phyloP scores from a whole-genome alignment of 2,113 vertebrate species.

The Hippocampus mohnikei region DNA sequence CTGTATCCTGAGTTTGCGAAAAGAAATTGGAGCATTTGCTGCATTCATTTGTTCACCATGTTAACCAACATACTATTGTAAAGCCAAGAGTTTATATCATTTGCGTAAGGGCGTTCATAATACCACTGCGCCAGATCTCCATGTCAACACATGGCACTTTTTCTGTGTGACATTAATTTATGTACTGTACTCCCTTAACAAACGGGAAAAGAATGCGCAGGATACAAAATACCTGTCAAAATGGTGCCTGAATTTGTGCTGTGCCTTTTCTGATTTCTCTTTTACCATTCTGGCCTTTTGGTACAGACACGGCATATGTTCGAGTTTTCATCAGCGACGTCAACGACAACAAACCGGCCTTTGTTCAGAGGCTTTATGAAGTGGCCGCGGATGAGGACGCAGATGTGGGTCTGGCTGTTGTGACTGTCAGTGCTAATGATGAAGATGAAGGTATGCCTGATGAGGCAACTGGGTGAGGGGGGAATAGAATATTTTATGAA shows the following conservation, averaged over 20 bases:
- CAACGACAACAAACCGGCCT: conserved; percentile 87
- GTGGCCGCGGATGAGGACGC: conserved; percentile 81
- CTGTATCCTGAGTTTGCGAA: neutral
- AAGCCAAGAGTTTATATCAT: conserved; percentile 69
- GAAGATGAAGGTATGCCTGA: conserved; percentile 80
- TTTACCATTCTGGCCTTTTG: conserved; percentile 32
- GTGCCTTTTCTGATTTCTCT: conserved; percentile 26
- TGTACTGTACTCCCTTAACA: conserved; percentile 45
- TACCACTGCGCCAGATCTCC: conserved; percentile 70
- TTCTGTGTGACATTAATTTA: conserved; percentile 40
- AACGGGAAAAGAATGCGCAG: conserved; percentile 25
- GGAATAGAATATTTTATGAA: conserved; percentile 15
- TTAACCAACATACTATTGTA: conserved; percentile 43
- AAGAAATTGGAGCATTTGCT: neutral
- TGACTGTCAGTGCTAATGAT: conserved; percentile 81
- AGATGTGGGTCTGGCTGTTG: conserved; percentile 77
- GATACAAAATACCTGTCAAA: neutral
- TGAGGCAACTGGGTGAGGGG: conserved; percentile 10
- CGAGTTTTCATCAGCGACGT: conserved; percentile 85
- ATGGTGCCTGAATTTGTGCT: conserved; percentile 9
- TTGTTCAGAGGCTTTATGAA: conserved; percentile 79
- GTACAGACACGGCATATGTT: conserved; percentile 81
- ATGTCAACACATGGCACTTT: conserved; percentile 56
- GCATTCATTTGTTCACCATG: neutral
- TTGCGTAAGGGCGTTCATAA: conserved; percentile 63